Conservation (phyloP, 2,888 invertebrate species). For the Rotaria socialis region DNA sequence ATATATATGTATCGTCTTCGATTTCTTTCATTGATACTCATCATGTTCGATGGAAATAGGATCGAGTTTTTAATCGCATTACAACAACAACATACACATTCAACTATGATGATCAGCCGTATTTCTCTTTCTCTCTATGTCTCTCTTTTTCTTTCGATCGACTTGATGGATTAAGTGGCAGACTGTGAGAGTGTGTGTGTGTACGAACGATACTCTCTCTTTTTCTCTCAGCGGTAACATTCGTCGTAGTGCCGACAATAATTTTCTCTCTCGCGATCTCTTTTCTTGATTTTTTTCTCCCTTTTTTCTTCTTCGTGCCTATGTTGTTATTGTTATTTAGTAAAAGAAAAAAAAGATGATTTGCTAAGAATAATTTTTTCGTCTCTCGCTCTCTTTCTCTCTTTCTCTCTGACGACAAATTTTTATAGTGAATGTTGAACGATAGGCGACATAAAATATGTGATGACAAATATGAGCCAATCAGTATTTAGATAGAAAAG, state of each 20-base stretch:
- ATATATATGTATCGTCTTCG: constrained; percentile 16
- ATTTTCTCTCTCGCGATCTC: neutral
- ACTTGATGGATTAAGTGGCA: constrained; percentile 26
- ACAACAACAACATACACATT: constrained; percentile 32
- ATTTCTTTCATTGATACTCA: constrained; percentile 22
- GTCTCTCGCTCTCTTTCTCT: neutral
- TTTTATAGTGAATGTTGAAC: constrained; percentile 4
- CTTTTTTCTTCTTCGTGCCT: neutral
- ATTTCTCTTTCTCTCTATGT: neutral
- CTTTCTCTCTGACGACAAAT: neutral
- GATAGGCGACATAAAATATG: constrained; percentile 12
- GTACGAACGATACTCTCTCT: constrained; percentile 29
- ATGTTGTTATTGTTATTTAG: constrained; percentile 16
- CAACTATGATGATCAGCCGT: constrained; percentile 18
- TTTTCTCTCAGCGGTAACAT: constrained; percentile 1
- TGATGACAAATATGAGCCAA: constrained; percentile 9
- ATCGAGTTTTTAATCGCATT: constrained; percentile 32
- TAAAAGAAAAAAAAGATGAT: constrained; percentile 14
- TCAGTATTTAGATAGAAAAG: neutral
- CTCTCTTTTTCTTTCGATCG: neutral
- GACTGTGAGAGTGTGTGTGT: neutral
- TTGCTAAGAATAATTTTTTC: neutral
- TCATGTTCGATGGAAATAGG: constrained; percentile 6
- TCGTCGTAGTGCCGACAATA: neutral
- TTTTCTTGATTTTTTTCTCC: neutral